Percentiles rank a stretch among this genome's conserved stretches.
These are phyloP conservation scores for Brachystomella parvula DNA, from an alignment of 1,140 invertebrate species.

Conservation along the genomic window DNA sequence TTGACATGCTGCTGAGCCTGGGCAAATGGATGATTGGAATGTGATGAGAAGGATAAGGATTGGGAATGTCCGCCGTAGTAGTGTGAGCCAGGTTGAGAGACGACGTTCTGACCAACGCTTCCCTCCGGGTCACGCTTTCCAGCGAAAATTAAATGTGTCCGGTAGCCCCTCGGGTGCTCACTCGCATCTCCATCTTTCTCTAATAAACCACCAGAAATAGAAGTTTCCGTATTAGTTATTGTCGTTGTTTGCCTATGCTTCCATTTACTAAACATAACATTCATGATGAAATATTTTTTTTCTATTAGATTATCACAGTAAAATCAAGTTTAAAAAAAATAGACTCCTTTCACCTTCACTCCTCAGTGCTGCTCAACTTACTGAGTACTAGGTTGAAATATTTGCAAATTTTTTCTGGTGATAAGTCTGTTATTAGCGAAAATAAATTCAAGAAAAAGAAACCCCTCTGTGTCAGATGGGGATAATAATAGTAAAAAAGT, in stretches of 20 bases:
- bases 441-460: too few species aligned
- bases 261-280: constrained; percentile 36
- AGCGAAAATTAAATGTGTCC: constrained; percentile 37
- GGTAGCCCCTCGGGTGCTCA: constrained; percentile 34
- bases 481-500: too few species aligned
- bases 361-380: too few species aligned
- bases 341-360: too few species aligned
- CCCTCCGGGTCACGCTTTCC: constrained; percentile 36
- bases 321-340: neutral
- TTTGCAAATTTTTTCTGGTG: too few species aligned
- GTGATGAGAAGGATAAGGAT: constrained; percentile 31
- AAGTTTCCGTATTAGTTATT: constrained; percentile 15
- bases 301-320: neutral
- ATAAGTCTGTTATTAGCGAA: too few species aligned
- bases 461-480: too few species aligned
- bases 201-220: constrained; percentile 21
- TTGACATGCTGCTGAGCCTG: constrained; percentile 23
- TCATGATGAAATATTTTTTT: constrained; percentile 20
- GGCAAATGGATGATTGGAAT: constrained; percentile 38
- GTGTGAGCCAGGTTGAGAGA: constrained; percentile 23
- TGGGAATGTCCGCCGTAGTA: constrained; percentile 22
- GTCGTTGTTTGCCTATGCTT: constrained; percentile 25
- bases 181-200: constrained; percentile 34
- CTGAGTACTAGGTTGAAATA: too few species aligned
- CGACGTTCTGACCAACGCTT: constrained; percentile 21